phyloP scores from a whole-genome alignment of 2,113 vertebrate genomes.

The Neodon shergylaensis region DNA sequence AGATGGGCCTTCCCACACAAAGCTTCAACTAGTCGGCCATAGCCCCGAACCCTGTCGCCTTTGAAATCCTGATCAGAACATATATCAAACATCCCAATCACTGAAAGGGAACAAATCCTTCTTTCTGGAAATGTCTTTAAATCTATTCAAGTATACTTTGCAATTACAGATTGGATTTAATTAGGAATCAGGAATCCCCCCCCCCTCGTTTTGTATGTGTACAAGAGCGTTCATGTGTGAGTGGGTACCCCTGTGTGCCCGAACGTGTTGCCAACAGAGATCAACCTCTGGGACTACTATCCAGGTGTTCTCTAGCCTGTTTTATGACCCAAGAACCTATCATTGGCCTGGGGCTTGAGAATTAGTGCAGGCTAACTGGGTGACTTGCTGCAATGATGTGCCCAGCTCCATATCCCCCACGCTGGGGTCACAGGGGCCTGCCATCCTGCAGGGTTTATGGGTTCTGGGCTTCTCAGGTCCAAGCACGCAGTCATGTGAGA shows the following conservation, averaged over 20 bases:
- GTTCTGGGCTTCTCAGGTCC: neutral
- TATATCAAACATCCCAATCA: neutral
- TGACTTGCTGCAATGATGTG: neutral
- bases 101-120: neutral
- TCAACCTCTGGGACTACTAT: neutral
- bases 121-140: neutral
- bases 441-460: fast-evolving
- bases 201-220: neutral
- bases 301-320: neutral
- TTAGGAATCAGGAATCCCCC: neutral
- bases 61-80: neutral
- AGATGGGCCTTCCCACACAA: neutral
- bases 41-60: neutral
- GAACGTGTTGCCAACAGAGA: neutral
- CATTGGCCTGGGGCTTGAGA: neutral
- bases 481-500: neutral
- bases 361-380: neutral
- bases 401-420: neutral
- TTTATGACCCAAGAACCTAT: neutral
- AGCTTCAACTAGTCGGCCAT: neutral
- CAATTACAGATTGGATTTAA: neutral
- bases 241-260: neutral
- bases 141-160: neutral
- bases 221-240: neutral
- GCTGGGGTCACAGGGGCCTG: neutral